Conservation (phyloP, 2,888 invertebrate species). For the Drosophila nr. medialis region DNA sequence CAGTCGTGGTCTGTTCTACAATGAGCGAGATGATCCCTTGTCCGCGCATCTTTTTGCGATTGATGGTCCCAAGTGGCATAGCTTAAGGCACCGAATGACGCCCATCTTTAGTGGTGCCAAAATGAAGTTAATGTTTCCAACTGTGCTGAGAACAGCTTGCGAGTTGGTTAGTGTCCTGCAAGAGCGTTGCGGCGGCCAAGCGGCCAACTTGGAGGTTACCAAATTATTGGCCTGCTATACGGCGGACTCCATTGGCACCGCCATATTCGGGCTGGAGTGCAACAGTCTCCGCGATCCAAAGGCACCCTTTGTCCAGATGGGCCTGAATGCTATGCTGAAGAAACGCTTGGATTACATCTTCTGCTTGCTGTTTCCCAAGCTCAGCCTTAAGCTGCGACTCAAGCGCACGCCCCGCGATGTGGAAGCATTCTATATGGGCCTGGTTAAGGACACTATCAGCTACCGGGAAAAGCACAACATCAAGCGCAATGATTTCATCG, state of each 20-base stretch:
- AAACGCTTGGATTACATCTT: conserved; percentile 46
- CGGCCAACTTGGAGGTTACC: conserved; percentile 83
- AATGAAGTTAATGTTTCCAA: conserved; percentile 82
- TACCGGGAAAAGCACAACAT: conserved; percentile 80
- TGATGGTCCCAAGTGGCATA: conserved; percentile 83
- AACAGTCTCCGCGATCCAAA: conserved; percentile 84
- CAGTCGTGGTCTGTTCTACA: conserved; percentile 79
- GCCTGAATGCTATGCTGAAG: conserved; percentile 58
- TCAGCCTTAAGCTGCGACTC: conserved; percentile 65
- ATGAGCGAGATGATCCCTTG: conserved; percentile 83
- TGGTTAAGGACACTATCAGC: conserved; percentile 67
- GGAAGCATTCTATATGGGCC: conserved; percentile 84
- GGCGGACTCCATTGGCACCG: conserved; percentile 85
- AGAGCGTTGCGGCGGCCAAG: conserved; percentile 10
- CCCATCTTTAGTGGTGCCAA: conserved; percentile 82
- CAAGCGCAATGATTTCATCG: conserved; percentile 86
- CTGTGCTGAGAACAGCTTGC: conserved; percentile 60
- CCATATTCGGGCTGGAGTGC: conserved; percentile 85
- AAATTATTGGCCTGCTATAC: conserved; percentile 85
- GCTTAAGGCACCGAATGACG: conserved; percentile 78
- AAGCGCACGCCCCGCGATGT: conserved; percentile 63
- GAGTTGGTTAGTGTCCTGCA: conserved; percentile 54
- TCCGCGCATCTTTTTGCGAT: conserved; percentile 82
- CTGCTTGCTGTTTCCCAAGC: conserved; percentile 61
- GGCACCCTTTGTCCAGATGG: conserved; percentile 82